phyloP scores from a whole-genome alignment of 1,140 invertebrate species.

The Papilio dardanus region DNA sequence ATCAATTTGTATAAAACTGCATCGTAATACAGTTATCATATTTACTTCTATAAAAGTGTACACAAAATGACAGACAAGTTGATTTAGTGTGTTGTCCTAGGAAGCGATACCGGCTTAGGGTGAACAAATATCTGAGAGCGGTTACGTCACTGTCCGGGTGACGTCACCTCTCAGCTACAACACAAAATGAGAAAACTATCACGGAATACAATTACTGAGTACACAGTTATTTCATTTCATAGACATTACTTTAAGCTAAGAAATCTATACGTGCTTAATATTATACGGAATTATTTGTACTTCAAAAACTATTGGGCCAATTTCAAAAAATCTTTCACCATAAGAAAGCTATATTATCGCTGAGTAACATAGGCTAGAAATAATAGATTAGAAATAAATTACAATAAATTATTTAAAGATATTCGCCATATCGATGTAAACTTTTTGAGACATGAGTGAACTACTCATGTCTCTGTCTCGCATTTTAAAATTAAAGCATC shows the following conservation, averaged over 20 bases:
- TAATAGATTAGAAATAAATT: too few species aligned
- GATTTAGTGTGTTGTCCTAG: background rate
- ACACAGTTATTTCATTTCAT: background rate
- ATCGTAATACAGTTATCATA: background rate
- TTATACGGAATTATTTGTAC: too few species aligned
- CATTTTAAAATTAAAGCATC: too few species aligned
- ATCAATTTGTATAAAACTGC: background rate
- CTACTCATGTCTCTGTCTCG: too few species aligned
- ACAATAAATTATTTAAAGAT: too few species aligned
- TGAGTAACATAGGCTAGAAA: too few species aligned
- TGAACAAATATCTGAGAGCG: background rate
- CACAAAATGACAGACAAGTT: constrained; percentile 6
- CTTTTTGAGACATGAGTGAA: too few species aligned
- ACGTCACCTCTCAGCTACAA: background rate
- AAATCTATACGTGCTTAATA: background rate
- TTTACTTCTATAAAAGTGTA: constrained; percentile 1
- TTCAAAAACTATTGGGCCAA: too few species aligned
- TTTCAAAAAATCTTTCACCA: too few species aligned
- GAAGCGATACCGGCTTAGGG: background rate
- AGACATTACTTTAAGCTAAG: background rate
- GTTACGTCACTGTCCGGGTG: constrained; percentile 18
- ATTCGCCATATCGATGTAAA: too few species aligned
- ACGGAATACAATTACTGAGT: background rate
- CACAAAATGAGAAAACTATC: background rate
- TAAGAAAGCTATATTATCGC: too few species aligned